These are phyloP conservation scores for Limnephilus auricula DNA, from an alignment of 2,888 invertebrate species.

Conservation along the genomic window DNA sequence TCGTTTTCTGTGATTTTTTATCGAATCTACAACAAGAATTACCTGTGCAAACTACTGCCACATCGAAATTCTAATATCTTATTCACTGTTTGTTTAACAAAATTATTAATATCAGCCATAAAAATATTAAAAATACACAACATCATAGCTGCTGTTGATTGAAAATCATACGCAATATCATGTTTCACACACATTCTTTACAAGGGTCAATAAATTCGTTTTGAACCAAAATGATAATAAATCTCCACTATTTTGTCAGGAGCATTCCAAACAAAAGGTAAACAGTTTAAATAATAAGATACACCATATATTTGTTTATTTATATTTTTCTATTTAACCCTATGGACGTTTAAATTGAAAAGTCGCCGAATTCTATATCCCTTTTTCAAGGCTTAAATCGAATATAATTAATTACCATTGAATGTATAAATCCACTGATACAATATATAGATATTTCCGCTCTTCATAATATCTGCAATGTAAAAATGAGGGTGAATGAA, in stretches of 20 bases:
- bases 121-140: neutral
- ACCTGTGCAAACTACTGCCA: neutral
- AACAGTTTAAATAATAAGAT: neutral
- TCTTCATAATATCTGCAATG: neutral
- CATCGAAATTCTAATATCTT: neutral
- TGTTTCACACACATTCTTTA: neutral
- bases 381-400: neutral
- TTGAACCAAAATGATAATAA: neutral
- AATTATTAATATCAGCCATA: neutral
- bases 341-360: neutral
- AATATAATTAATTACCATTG: no score
- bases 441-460: neutral
- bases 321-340: neutral
- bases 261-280: neutral
- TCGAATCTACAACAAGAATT: neutral
- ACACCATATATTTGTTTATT: neutral
- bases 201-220: neutral
- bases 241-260: neutral
- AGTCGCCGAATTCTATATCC: neutral
- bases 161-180: neutral
- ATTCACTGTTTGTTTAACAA: neutral
- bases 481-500: neutral
- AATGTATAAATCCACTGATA: neutral
- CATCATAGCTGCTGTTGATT: neutral
- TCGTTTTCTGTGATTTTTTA: neutral